Base-by-base conservation (phyloP, 2,888 invertebrate species). In the Callyntrura sp. region DNA sequence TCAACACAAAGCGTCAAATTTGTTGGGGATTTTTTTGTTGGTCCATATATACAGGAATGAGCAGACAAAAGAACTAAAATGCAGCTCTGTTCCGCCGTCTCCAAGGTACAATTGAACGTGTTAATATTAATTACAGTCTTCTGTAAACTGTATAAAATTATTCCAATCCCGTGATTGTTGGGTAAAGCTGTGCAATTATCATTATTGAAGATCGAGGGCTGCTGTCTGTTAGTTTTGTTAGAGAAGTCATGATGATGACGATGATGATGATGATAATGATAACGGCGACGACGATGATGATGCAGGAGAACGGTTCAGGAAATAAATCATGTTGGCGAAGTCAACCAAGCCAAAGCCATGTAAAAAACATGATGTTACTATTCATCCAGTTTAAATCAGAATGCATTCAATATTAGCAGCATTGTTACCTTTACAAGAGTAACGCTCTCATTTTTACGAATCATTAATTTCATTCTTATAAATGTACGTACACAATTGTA, bases 91-190 rank as follows among this genome's bases (percentile, higher is more conserved):
- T 76, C 76, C 48, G 23, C 76, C 25, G 48, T 73, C 48, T 3
- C 23, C 45, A 45, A 25, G 76, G 76, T n/a, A 23, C 48, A 76
- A 3, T 14, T 25, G 0, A 23, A 23, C 51, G 51, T 76, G 51
- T 55, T 51, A 28, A 25, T 23, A 55, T 76, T 76, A 76, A 76
- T 76, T 76, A n/a, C 51, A 6, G 11, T 51, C 76, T 51, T 76
- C 76, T 76, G 68, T 35, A 76, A 73, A 76, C 12, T 55, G 12
- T 55, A 48, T 76, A 23, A 76, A 76, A 76, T 28, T 25, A 76
- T 76, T 76, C 23, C 20, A 45, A 48, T 51, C 35, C 35, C 35
- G 28, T 55, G 51, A 51, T 76, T 76, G 23, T 51, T 76, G 51
- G 14, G 55, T 25, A 76, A 51, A 20, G 17, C 17, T 35, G 6